Percentiles rank a stretch among this genome's conserved stretches.
Conservation (phyloP, 2,113 vertebrate species). For the Callipepla squamata region DNA sequence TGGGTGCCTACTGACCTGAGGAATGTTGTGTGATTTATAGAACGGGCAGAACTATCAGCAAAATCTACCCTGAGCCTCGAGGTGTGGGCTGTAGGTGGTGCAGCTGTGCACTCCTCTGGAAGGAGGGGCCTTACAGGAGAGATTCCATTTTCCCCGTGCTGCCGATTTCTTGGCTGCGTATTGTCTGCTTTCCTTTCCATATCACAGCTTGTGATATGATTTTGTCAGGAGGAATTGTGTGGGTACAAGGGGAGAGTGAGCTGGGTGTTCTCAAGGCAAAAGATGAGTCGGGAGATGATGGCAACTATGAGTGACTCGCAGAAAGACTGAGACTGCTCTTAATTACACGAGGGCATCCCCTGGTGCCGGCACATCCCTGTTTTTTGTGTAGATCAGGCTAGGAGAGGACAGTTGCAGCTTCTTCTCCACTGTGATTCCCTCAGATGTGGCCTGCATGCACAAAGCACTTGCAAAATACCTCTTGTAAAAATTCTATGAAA, state of each 20-base stretch:
- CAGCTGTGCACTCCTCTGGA: fast-evolving
- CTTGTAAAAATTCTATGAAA: background rate
- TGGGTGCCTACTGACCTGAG: background rate
- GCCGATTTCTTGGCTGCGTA: background rate
- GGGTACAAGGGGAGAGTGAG: background rate
- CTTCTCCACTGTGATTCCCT: background rate
- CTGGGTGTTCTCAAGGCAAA: background rate
- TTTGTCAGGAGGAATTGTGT: background rate
- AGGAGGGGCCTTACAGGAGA: fast-evolving
- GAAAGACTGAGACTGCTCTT: background rate
- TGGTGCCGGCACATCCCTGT: background rate
- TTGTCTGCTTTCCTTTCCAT: background rate
- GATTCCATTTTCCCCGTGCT: background rate
- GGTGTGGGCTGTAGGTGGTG: background rate
- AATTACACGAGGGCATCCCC: background rate
- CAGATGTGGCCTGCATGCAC: background rate
- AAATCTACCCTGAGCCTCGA: fast-evolving
- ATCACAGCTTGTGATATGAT: background rate
- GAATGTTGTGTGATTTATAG: background rate
- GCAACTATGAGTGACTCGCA: background rate
- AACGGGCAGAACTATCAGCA: background rate
- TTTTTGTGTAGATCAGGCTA: background rate
- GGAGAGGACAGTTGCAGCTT: background rate
- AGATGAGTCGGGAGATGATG: background rate
- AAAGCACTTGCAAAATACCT: background rate